A percentile compares a stretch with the other conserved stretches of the same genome.
phyloP scores from a whole-genome alignment of 2,113 vertebrate genomes.

The Mesoclemmys tuberculata region DNA sequence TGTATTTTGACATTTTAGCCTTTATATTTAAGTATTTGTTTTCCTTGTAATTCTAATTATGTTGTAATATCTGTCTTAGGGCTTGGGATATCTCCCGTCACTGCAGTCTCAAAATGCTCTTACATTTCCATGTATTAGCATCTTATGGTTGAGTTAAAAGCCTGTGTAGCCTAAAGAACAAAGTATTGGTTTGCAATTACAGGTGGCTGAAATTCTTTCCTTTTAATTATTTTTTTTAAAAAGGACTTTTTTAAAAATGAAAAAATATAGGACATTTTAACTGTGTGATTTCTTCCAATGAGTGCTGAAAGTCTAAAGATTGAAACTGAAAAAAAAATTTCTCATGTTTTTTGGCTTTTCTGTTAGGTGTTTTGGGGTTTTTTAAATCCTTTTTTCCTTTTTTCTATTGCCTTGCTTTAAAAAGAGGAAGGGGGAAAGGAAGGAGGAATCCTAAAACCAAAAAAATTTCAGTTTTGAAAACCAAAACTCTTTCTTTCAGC shows the following conservation, averaged over 20 bases:
- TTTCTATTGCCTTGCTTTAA: neutral
- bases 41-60: constrained; percentile 54
- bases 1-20: constrained; percentile 24
- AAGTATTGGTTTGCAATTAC: neutral
- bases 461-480: constrained; percentile 10
- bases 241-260: neutral
- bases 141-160: constrained; percentile 36
- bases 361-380: neutral
- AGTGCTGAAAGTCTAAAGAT: neutral
- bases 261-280: constrained; percentile 10
- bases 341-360: neutral
- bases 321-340: constrained; percentile 20
- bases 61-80: constrained; percentile 22
- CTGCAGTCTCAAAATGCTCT: constrained; percentile 42
- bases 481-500: neutral
- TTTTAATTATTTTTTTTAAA: neutral
- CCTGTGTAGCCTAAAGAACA: constrained; percentile 34
- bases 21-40: constrained; percentile 44
- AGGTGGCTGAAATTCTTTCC: neutral
- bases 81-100: constrained; percentile 42
- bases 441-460: neutral
- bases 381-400: neutral
- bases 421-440: neutral
- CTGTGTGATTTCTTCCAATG: constrained; percentile 15
- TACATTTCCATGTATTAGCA: constrained; percentile 29